Evolutionary conservation across 2,113 vertebrate species (phyloP).

Genomic region (Muntiacus muntjak): DNA sequence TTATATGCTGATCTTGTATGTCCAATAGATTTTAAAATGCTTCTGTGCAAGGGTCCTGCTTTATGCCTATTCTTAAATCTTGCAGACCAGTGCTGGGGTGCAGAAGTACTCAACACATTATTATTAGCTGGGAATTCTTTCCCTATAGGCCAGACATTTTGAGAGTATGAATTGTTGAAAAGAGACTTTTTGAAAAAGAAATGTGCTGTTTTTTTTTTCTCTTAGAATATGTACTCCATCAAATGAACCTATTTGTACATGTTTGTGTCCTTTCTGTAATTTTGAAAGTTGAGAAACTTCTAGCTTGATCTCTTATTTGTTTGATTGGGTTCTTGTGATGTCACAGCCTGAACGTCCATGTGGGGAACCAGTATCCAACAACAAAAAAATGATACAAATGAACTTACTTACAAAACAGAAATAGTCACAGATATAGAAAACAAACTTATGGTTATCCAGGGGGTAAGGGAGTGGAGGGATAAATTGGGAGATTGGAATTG

Average conservation of each 20-base stretch:
- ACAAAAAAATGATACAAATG: background rate
- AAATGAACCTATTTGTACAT: background rate
- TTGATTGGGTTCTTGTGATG: constrained; percentile 11
- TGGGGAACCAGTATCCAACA: background rate
- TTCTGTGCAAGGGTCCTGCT: background rate
- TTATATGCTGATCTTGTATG: background rate
- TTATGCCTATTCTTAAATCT: constrained; percentile 23
- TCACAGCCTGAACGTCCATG: background rate
- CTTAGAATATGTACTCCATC: background rate
- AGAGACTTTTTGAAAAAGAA: background rate
- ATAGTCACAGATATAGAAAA: background rate
- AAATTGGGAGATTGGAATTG: background rate
- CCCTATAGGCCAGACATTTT: background rate
- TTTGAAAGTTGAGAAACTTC: constrained; percentile 36
- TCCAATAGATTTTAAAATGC: constrained; percentile 18
- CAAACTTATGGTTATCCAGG: background rate
- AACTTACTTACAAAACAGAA: background rate
- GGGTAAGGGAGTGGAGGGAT: background rate
- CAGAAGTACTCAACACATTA: constrained; percentile 1
- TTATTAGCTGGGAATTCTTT: background rate
- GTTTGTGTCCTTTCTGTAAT: constrained; percentile 22
- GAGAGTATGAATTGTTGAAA: constrained; percentile 22
- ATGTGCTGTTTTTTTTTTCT: background rate
- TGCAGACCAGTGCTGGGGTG: background rate
- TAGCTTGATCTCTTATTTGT: background rate